Base-by-base conservation (phyloP, 2,888 invertebrate species). In the Selenia dentaria region DNA sequence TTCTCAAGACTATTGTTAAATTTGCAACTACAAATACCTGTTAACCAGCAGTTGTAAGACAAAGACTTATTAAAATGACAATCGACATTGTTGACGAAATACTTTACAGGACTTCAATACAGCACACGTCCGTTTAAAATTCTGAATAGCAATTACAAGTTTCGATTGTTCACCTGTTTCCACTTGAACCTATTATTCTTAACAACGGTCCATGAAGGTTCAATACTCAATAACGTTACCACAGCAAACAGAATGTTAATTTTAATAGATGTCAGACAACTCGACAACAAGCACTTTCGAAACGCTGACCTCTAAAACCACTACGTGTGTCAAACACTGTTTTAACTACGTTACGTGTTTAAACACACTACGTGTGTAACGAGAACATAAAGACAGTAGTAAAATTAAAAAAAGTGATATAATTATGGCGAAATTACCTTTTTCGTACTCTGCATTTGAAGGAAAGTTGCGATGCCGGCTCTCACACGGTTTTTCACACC, bases 401-500 rank as follows among this genome's bases (percentile, higher is more conserved):
- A 50, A 66, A 69, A 67, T 71, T 64, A 63, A 70, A 72, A 22
- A 46, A 73, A 73, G 64, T 62, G 54, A 67, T 42, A 71, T 57
- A 67, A 67, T 63, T 43, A 52, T 25, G 25, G 35, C 27, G 18
- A 37, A 34, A 49, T 54, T 88, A 97, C 97, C 95, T 96, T 97
- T 54, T 93, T 93, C 37, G 94, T 93, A 64, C 92, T 93, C 74
- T 95, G 95, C 70, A 96, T 94, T 76, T 96, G 96, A 51, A 97
- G 92, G 85, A 98, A 98, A n/a, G 98, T 98, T 33, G 97, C 97
- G 67, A 98, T 98, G 53, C 98, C 98, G 55, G 97, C 97, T 59
- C 98, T 92, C 44, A 98, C 98, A 63, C 98, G 93, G 90, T 98
- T 98, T 89, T 96, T 97, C 54, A 98, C 97, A 50, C 98, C 98